phyloP scores from a whole-genome alignment of 2,888 invertebrate genomes.

The Aphidoletes aphidimyza region DNA sequence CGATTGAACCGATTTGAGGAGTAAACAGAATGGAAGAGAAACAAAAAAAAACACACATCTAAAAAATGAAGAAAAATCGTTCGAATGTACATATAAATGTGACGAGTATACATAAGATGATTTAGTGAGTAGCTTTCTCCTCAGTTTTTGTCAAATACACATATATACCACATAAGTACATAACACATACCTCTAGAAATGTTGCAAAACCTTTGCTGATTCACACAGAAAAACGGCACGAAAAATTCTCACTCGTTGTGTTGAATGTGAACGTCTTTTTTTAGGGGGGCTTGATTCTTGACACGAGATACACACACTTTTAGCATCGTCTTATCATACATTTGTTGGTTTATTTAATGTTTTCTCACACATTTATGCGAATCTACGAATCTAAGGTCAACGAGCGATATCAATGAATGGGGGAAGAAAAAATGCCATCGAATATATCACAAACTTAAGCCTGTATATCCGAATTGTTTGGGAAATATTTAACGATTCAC shows the following conservation, averaged over 20 bases:
- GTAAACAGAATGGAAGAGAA: background rate
- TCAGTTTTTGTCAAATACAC: background rate
- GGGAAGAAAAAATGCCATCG: background rate
- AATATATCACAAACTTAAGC: slow-evolving; percentile 6
- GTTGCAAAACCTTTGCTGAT: background rate
- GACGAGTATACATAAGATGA: background rate
- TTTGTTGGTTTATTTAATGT: background rate
- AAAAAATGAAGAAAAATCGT: background rate
- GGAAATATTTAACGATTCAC: background rate
- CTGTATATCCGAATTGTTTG: background rate
- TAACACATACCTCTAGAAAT: background rate
- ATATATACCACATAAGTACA: background rate
- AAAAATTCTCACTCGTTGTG: background rate
- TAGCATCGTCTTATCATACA: background rate
- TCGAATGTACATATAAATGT: background rate
- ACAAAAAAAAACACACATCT: no score
- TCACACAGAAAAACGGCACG: background rate
- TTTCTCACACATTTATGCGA: background rate
- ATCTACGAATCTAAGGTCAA: background rate
- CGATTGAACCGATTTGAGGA: background rate
- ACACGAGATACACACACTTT: background rate
- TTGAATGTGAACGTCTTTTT: background rate
- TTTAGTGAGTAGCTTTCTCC: background rate
- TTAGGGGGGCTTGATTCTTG: background rate
- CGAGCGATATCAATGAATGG: background rate